Conservation (phyloP, 2,113 vertebrate genomes). For the Gallinago undulata region DNA sequence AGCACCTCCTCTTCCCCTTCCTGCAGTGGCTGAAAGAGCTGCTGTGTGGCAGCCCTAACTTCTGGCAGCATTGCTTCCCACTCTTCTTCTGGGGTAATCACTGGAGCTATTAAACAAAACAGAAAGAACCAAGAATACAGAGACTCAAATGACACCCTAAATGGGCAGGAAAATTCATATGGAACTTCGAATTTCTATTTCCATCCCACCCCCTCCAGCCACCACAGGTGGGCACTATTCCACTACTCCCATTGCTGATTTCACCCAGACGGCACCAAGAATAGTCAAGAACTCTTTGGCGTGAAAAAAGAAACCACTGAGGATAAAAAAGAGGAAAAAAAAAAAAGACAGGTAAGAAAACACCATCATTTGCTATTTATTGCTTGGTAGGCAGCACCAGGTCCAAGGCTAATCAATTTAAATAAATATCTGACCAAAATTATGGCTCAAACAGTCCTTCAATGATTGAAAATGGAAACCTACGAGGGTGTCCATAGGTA, state of each 20-base stretch:
- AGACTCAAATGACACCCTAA: not conserved
- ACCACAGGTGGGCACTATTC: not conserved
- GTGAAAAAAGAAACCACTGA: not conserved
- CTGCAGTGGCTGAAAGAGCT: slow-evolving; percentile 71
- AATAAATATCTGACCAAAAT: not conserved
- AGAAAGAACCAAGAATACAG: not conserved
- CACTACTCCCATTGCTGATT: not conserved
- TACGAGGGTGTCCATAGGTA: not conserved
- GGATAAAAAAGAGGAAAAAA: not conserved
- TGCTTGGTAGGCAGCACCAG: not conserved
- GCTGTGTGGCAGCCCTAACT: slow-evolving; percentile 75
- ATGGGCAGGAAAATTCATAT: not conserved
- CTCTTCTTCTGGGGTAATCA: slow-evolving; percentile 84
- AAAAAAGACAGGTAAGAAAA: not conserved
- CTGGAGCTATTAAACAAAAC: slow-evolving; percentile 53
- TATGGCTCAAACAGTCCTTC: not conserved
- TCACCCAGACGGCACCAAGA: not conserved
- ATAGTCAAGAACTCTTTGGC: not conserved
- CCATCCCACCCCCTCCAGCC: not conserved
- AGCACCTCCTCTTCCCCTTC: slow-evolving; percentile 39
- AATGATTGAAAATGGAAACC: not conserved
- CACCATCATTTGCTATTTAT: not conserved
- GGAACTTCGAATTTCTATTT: not conserved
- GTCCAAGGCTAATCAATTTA: not conserved
- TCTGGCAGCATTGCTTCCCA: slow-evolving; percentile 96